A percentile compares a stretch with the other conserved stretches of the same genome.
Conservation (phyloP, 1,140 invertebrate genomes). For the Halictus rubicundus region DNA sequence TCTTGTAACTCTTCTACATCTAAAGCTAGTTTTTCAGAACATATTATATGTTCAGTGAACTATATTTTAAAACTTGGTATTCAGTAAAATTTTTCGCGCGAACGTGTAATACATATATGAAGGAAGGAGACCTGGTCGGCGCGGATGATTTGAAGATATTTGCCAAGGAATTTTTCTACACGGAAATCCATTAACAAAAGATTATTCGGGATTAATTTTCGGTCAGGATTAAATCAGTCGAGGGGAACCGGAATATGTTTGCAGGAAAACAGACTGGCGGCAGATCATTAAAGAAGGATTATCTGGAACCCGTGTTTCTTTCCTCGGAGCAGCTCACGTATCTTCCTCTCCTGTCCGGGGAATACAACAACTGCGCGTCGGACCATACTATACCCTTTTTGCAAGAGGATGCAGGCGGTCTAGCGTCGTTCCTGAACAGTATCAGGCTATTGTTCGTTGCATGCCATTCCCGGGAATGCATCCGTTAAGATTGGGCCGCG, state of each 20-base stretch:
- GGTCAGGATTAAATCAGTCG: constrained; percentile 3
- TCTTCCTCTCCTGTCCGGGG: neutral
- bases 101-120: neutral
- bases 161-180: neutral
- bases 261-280: neutral
- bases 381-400: neutral
- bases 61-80: no score
- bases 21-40: no score
- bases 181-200: constrained; percentile 31
- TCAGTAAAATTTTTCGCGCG: no score
- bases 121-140: no score
- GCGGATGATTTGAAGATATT: neutral
- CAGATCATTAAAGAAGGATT: constrained; percentile 23
- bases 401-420: constrained; percentile 21
- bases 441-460: constrained; percentile 43
- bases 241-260: neutral
- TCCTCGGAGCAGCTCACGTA: neutral
- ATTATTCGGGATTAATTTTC: constrained; percentile 37
- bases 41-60: no score
- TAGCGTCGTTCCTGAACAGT: constrained; percentile 37
- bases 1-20: no score
- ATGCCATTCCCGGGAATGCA: constrained; percentile 48
- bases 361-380: constrained; percentile 15
- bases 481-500: constrained; percentile 46
- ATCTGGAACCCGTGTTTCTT: neutral